phyloP scores from a whole-genome alignment of 2,113 vertebrate genomes.

The Nasalis larvatus region DNA sequence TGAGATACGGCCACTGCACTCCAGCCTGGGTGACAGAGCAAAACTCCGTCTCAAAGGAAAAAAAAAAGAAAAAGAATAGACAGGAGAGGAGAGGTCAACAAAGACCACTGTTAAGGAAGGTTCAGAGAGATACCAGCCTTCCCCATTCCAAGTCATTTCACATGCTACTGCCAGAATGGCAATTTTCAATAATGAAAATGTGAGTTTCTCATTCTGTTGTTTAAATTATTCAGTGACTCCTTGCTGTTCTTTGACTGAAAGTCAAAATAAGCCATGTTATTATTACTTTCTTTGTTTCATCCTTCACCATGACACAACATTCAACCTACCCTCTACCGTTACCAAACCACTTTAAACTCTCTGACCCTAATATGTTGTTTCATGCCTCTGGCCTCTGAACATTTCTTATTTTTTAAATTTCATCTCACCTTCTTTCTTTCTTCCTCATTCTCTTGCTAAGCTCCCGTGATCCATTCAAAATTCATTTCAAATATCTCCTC shows the following conservation, averaged over 20 bases:
- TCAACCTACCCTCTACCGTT: not conserved
- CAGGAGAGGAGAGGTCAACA: not conserved
- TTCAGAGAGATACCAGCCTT: not conserved
- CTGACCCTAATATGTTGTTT: not conserved
- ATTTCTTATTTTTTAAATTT: not conserved
- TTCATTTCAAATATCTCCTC: not conserved
- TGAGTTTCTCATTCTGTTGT: not conserved
- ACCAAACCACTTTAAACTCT: not conserved
- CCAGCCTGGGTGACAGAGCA: too few relatives aligned
- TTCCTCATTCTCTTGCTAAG: not conserved
- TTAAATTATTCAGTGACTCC: not conserved
- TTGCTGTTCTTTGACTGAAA: not conserved
- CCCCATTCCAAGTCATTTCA: too few relatives aligned
- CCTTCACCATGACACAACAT: not conserved
- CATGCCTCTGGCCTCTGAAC: not conserved
- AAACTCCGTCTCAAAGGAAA: too few relatives aligned
- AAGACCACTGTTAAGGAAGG: not conserved
- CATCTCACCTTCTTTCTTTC: not conserved
- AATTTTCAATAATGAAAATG: not conserved
- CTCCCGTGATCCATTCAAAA: not conserved
- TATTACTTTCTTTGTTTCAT: not conserved
- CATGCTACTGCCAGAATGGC: too few relatives aligned
- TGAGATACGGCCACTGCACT: too few relatives aligned
- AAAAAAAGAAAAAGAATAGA: fast-evolving
- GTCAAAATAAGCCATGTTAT: fast-evolving